Base-by-base conservation (phyloP, 2,888 invertebrate species). In the Fragum sueziense region DNA sequence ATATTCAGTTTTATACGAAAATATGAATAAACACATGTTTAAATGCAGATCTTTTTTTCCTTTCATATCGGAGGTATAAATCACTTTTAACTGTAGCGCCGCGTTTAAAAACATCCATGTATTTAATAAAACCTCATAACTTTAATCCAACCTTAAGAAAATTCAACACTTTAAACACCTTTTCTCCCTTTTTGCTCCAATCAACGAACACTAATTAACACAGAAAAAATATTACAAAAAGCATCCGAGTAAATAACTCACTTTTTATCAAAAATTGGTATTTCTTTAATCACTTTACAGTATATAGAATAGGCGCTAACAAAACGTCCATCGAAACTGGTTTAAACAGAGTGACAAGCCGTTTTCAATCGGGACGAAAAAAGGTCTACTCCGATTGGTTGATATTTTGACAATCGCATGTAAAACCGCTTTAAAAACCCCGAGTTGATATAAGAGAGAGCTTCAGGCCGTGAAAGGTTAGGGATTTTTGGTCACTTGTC, bases 1-100 rank as follows among this genome's bases (percentile, higher is more conserved):
- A n/a, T 65, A 65, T 65, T 65, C 34, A 27, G 65, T 33, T 65
- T 47, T 41, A 65, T 65, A 65, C 41, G 25, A 65, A 65, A 65
- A 65, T 41, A 37, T 25, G 41, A 25, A 37, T 65, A 65, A 27
- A 65, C 65, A 65, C 65, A 65, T 65, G 65, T 65, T 65, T 65
- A 65, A 65, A 65, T 65, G 65, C 65, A 65, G 37, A 65, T 65
- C 65, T n/a, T 65, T 41, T 37, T 65, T n/a, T n/a, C n/a, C 65
- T 65, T 65, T 65, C 37, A 65, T 65, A 65, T 41, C 22, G 22
- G 34, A 47, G 47, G 22, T 41, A 65, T 65, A 65, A 65, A 65
- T 65, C 65, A 65, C 65, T 2, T 65, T 65, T 65, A 37, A 65
- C 65, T 41, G 25, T n/a, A 29, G n/a, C 62, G 62, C 9, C 57